Conservation (phyloP, 1,140 invertebrate species). For the Zaprionus lachaisei region DNA sequence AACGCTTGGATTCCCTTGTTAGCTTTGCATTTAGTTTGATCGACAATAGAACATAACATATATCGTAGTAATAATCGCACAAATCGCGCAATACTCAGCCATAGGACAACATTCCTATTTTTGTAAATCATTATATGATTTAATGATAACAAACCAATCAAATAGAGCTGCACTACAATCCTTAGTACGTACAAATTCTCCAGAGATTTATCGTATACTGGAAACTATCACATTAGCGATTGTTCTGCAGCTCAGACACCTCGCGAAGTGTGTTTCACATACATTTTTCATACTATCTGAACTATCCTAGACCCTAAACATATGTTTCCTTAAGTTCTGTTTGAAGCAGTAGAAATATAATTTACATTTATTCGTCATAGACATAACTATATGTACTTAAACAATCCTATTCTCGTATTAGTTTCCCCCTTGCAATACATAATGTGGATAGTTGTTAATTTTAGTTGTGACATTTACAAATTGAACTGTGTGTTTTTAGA, state of each 20-base stretch:
- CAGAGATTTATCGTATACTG: neutral
- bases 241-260: neutral
- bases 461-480: constrained; percentile 43
- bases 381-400: constrained; percentile 24
- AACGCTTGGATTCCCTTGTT: constrained; percentile 11
- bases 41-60: neutral
- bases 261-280: neutral
- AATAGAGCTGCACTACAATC: neutral
- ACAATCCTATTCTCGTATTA: constrained; percentile 17
- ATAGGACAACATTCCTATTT: constrained; percentile 70
- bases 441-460: constrained; percentile 44
- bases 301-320: neutral
- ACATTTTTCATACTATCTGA: neutral
- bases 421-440: constrained; percentile 32
- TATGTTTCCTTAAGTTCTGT: neutral
- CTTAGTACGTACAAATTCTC: neutral
- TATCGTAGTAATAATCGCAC: constrained; percentile 29
- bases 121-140: constrained; percentile 29
- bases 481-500: constrained; percentile 55
- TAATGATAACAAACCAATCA: neutral
- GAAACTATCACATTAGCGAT: neutral
- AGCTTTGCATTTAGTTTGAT: constrained; percentile 45
- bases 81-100: constrained; percentile 39
- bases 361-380: neutral
- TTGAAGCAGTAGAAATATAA: neutral